Evolutionary conservation across 2,113 vertebrate species (phyloP).

Genomic region (Capreolus pygargus): DNA sequence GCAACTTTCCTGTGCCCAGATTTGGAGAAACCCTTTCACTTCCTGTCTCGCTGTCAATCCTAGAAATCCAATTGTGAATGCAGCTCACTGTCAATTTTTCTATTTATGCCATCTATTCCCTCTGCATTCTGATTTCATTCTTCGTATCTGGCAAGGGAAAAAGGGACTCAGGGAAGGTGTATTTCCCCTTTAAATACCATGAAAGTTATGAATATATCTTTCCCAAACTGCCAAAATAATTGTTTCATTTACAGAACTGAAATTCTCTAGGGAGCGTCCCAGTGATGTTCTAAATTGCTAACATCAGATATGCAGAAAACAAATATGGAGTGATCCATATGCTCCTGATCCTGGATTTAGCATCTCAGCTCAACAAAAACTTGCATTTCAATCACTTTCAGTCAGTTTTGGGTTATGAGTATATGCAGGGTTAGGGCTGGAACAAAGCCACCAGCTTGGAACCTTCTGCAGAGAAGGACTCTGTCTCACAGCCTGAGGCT

Average conservation of each 20-base stretch:
- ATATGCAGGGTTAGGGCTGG: conserved; percentile 38
- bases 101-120: conserved; percentile 40
- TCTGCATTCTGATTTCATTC: conserved; percentile 48
- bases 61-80: conserved; percentile 34
- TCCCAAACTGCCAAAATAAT: conserved; percentile 77
- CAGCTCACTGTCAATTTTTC: conserved; percentile 4
- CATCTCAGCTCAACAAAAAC: conserved; percentile 62
- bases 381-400: conserved; percentile 64
- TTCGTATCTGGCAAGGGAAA: conserved; percentile 61
- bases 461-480: conserved; percentile 26
- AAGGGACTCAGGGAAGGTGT: conserved; percentile 56
- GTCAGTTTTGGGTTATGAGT: conserved; percentile 30
- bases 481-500: background rate
- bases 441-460: background rate
- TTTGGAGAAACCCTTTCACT: background rate
- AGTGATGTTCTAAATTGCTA: conserved; percentile 70
- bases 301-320: conserved; percentile 76
- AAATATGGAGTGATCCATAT: conserved; percentile 71
- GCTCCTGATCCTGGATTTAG: conserved; percentile 70
- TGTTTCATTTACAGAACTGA: conserved; percentile 75
- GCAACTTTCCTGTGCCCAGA: background rate
- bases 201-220: conserved; percentile 75
- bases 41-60: background rate
- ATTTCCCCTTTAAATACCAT: conserved; percentile 75
- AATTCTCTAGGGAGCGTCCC: conserved; percentile 71